These are phyloP conservation scores for Cyclina sinensis DNA, from an alignment of 1,140 invertebrate species.

Conservation along the genomic window DNA sequence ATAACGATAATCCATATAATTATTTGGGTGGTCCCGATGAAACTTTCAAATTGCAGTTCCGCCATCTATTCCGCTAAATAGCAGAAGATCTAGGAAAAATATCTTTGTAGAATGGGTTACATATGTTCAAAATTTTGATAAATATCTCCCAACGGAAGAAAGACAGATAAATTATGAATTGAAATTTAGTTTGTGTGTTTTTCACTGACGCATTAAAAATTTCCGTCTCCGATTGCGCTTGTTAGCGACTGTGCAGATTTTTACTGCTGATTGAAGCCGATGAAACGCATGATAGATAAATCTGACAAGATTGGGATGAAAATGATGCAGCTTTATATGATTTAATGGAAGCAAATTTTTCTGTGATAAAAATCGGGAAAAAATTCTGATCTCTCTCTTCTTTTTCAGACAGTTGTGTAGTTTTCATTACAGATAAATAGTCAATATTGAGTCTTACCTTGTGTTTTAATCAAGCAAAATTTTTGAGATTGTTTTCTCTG, in stretches of 20 bases:
- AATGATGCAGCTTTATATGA: slow-evolving; percentile 24
- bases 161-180: slow-evolving; percentile 67
- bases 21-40: slow-evolving; percentile 59
- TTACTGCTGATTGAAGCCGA: slow-evolving; percentile 12
- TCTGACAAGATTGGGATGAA: slow-evolving; percentile 48
- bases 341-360: slow-evolving; percentile 52
- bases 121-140: slow-evolving; percentile 65
- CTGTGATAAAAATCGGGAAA: neutral
- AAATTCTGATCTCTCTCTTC: neutral
- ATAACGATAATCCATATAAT: slow-evolving; percentile 68
- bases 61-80: slow-evolving; percentile 55
- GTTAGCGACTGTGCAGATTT: slow-evolving; percentile 27
- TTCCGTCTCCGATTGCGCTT: slow-evolving; percentile 11
- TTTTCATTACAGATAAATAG: too few relatives aligned
- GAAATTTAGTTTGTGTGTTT: slow-evolving; percentile 63
- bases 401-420: too few relatives aligned
- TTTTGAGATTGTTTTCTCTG: too few relatives aligned
- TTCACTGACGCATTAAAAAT: slow-evolving; percentile 67
- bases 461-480: too few relatives aligned
- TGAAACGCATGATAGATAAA: slow-evolving; percentile 38
- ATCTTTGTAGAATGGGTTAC: slow-evolving; percentile 66
- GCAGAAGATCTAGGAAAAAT: slow-evolving; percentile 65
- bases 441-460: too few relatives aligned
- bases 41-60: slow-evolving; percentile 51
- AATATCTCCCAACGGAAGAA: slow-evolving; percentile 23